These are phyloP conservation scores for Sigmodon hispidus DNA, from an alignment of 2,113 vertebrate genomes.

Conservation along the genomic window DNA sequence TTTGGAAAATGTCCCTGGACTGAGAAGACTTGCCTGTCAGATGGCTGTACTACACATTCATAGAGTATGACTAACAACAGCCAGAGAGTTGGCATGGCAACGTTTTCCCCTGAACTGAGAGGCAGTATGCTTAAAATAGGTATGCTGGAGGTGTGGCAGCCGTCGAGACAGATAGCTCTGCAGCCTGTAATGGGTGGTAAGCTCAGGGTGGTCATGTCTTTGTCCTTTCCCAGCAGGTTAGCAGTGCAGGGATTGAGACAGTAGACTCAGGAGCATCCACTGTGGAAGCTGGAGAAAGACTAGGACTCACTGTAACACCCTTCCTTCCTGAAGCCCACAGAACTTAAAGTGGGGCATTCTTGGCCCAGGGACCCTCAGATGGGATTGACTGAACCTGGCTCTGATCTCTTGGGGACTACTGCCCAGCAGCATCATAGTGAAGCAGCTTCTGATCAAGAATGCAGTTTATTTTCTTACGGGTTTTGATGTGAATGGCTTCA, in stretches of 20 bases:
- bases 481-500: neutral
- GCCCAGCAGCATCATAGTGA: fast-evolving
- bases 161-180: fast-evolving
- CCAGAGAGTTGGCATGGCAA: constrained; percentile 84
- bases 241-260: no score
- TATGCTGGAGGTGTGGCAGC: constrained; percentile 2
- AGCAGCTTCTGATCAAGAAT: neutral
- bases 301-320: neutral
- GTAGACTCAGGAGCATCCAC: fast-evolving
- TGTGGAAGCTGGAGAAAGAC: neutral
- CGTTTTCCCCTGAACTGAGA: constrained; percentile 75
- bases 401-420: neutral
- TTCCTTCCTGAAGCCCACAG: neutral
- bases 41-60: constrained; percentile 75
- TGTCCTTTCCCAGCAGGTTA: neutral
- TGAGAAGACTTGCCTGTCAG: constrained; percentile 73
- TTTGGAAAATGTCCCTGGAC: constrained; percentile 18
- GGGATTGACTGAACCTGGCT: fast-evolving
- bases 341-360: neutral
- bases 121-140: constrained; percentile 81
- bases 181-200: neutral
- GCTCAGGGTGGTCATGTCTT: neutral
- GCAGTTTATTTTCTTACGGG: neutral
- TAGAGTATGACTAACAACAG: constrained; percentile 81
- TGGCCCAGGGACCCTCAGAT: fast-evolving